These are phyloP conservation scores for Phrixothrix hirtus DNA, from an alignment of 2,888 invertebrate genomes.

Conservation along the genomic window DNA sequence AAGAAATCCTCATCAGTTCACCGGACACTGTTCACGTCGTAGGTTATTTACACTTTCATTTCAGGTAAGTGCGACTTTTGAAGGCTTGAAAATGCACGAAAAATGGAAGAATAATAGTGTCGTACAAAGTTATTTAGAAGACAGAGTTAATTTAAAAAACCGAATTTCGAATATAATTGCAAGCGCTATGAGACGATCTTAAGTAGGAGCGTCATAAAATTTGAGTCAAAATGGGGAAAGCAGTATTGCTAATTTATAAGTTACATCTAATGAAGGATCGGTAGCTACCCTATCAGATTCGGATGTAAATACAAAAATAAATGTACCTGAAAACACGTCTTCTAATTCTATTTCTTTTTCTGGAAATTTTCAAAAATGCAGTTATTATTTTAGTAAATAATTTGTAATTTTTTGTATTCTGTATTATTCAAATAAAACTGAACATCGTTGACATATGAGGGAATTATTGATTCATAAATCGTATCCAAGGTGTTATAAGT, in stretches of 20 bases:
- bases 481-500: too few relatives aligned
- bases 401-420: too few relatives aligned
- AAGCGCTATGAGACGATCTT: slow-evolving; percentile 6
- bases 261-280: too few relatives aligned
- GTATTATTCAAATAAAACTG: too few relatives aligned
- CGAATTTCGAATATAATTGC: slow-evolving; percentile 7
- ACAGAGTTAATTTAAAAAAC: slow-evolving; percentile 8
- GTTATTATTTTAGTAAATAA: not conserved
- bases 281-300: too few relatives aligned
- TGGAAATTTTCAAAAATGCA: slow-evolving; percentile 1
- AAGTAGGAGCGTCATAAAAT: slow-evolving; percentile 1
- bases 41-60: slow-evolving; percentile 12
- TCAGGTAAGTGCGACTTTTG: slow-evolving; percentile 15
- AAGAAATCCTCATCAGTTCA: slow-evolving; percentile 11
- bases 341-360: not conserved
- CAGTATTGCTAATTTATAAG: too few relatives aligned
- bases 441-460: too few relatives aligned
- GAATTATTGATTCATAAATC: too few relatives aligned
- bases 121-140: slow-evolving; percentile 8
- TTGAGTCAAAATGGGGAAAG: not conserved
- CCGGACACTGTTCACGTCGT: slow-evolving; percentile 20
- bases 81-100: slow-evolving; percentile 15
- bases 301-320: too few relatives aligned
- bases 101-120: slow-evolving; percentile 15
- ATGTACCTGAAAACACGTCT: not conserved